These are phyloP conservation scores for Nilaparvata lugens DNA, from an alignment of 1,140 invertebrate genomes.

Conservation along the genomic window DNA sequence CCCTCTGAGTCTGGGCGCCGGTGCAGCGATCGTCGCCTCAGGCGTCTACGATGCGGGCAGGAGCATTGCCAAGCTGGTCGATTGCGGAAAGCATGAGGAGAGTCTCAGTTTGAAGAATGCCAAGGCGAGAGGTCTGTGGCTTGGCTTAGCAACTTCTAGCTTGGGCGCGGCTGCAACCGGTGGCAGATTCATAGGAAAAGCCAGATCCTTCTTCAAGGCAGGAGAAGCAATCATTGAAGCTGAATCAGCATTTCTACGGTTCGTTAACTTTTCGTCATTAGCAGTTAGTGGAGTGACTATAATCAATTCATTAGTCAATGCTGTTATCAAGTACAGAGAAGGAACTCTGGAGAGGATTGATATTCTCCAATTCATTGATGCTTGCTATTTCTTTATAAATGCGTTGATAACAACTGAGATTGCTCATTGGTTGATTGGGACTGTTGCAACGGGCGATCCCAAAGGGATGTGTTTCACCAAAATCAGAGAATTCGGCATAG, in stretches of 20 bases:
- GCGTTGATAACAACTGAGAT: conserved; percentile 9
- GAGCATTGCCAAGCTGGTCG: neutral
- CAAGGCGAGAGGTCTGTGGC: conserved; percentile 10
- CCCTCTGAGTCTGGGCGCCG: conserved; percentile 27
- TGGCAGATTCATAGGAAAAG: neutral
- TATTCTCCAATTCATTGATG: conserved; percentile 9
- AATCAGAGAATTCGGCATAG: neutral
- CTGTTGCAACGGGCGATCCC: neutral
- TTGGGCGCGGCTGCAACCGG: conserved; percentile 11
- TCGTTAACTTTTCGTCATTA: conserved; percentile 9
- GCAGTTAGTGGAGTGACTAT: conserved; percentile 11
- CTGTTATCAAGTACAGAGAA: conserved; percentile 8
- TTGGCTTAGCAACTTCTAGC: conserved; percentile 5
- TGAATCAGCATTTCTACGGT: neutral
- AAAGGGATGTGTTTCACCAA: neutral
- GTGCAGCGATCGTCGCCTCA: conserved; percentile 15
- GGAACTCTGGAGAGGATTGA: conserved; percentile 12
- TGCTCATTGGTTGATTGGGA: conserved; percentile 8
- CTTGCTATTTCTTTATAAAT: conserved; percentile 14
- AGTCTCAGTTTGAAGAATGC: conserved; percentile 13
- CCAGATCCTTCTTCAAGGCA: neutral
- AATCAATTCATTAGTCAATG: conserved; percentile 6
- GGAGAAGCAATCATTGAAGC: neutral
- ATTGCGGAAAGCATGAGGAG: conserved; percentile 8
- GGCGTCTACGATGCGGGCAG: conserved; percentile 8